Evolutionary conservation across 2,888 invertebrate genomes (phyloP).

Genomic region (Podabrus alpinus): DNA sequence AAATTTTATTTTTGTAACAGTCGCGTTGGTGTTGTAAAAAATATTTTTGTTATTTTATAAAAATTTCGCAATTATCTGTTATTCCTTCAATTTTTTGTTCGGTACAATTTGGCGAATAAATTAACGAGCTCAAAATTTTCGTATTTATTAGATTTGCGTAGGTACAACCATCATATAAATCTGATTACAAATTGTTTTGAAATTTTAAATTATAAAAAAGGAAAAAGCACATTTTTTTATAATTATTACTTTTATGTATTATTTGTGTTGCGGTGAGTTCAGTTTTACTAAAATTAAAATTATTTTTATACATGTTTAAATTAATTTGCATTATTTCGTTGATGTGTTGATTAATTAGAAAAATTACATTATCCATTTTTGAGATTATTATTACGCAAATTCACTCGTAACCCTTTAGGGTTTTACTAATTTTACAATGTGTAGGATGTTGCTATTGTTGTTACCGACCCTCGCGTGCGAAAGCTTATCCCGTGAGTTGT

Average conservation of each 20-base stretch:
- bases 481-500: neutral
- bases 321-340: neutral
- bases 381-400: neutral
- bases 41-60: neutral
- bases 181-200: neutral
- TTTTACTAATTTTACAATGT: neutral
- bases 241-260: neutral
- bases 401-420: neutral
- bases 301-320: neutral
- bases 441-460: neutral
- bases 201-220: neutral
- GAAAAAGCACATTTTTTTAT: neutral
- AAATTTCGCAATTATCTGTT: neutral
- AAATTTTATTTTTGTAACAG: constrained; percentile 3
- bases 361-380: neutral
- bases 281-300: neutral
- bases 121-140: neutral
- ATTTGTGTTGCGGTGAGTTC: neutral
- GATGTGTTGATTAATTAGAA: neutral
- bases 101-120: neutral
- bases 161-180: neutral
- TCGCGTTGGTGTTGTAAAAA: neutral
- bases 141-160: neutral
- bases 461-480: neutral
- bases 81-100: neutral